Evolutionary conservation across 2,888 invertebrate genomes (phyloP).

Genomic region (Brachyptera putata): DNA sequence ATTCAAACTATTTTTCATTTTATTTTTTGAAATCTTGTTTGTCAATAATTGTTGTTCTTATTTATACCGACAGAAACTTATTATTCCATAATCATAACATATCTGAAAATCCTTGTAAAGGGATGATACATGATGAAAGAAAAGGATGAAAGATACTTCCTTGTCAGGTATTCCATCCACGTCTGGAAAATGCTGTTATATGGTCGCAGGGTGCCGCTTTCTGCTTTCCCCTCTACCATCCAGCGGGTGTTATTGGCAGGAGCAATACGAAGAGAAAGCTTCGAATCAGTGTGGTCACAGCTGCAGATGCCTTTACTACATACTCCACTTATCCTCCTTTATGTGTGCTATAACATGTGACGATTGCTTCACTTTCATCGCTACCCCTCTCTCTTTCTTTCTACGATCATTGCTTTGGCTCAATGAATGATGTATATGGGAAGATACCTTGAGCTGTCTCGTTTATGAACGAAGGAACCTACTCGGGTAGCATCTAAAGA

Average conservation of each 20-base stretch:
- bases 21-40: no score
- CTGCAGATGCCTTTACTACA: slow-evolving; percentile 1
- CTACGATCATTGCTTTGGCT: not conserved
- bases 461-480: not conserved
- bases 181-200: slow-evolving; percentile 6
- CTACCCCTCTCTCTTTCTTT: no score
- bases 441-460: not conserved
- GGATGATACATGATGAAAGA: no score
- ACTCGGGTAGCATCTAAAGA: not conserved
- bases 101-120: no score
- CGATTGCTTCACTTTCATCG: slow-evolving; percentile 11
- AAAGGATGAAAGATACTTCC: no score
- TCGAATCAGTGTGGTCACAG: slow-evolving; percentile 14
- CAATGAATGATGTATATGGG: slow-evolving; percentile 12
- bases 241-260: not conserved
- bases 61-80: no score
- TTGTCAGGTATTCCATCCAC: slow-evolving; percentile 18
- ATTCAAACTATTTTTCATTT: no score
- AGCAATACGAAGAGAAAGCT: not conserved
- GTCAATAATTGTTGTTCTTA: no score
- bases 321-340: slow-evolving; percentile 15
- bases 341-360: slow-evolving; percentile 17
- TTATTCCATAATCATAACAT: no score
- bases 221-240: not conserved
- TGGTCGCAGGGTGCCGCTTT: not conserved